Conservation (phyloP, 2,113 vertebrate species). For the Nestor notabilis region DNA sequence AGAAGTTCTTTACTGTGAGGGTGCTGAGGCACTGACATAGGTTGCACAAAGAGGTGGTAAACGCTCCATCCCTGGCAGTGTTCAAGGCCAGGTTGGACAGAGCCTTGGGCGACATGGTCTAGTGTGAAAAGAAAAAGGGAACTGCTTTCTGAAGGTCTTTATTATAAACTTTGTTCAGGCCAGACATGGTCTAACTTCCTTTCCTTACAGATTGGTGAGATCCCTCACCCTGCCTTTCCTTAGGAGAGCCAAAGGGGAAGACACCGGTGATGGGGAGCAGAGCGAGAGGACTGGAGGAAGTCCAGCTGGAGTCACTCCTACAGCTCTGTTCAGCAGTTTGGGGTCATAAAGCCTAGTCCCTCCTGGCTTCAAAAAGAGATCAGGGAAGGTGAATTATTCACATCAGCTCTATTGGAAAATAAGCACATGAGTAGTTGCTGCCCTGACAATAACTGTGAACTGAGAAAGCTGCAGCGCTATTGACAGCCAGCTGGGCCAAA, state of each 20-base stretch:
- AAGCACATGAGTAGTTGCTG: neutral
- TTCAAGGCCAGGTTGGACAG: neutral
- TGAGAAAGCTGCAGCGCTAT: neutral
- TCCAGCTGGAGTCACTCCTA: neutral
- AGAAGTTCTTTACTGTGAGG: neutral
- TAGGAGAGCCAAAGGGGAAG: neutral
- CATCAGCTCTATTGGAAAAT: neutral
- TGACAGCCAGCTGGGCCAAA: neutral
- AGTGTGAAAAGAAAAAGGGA: neutral
- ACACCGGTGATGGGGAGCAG: neutral
- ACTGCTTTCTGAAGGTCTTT: neutral
- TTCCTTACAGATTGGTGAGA: neutral
- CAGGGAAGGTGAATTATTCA: constrained; percentile 26
- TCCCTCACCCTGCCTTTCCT: neutral
- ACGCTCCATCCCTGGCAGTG: neutral
- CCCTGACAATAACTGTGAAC: neutral
- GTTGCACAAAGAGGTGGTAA: neutral
- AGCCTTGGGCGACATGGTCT: neutral
- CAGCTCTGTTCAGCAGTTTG: neutral
- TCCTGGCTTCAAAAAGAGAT: neutral
- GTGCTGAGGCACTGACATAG: neutral
- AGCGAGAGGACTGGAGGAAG: neutral
- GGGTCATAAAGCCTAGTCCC: neutral
- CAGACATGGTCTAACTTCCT: neutral
- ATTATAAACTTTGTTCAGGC: neutral